Conservation (phyloP, 2,113 vertebrate species). For the Trogon melanurus region DNA sequence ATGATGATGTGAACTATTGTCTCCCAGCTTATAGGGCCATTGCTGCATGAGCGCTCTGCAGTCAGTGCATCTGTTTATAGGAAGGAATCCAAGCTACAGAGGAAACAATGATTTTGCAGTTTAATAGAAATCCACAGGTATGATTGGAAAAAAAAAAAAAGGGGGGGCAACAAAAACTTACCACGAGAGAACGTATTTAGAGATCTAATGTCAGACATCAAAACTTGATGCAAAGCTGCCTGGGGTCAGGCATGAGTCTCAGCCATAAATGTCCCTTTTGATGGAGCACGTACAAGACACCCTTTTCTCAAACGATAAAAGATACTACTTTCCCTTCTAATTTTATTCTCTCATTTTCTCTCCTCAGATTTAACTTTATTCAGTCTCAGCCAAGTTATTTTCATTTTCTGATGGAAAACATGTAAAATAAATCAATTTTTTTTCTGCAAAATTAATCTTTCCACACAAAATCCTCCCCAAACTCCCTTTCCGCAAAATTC, state of each 20-base stretch:
- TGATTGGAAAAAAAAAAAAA: not conserved
- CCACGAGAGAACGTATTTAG: not conserved
- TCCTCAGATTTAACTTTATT: not conserved
- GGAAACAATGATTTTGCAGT: slow-evolving; percentile 13
- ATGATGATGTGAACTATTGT: not conserved
- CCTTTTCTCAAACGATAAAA: not conserved
- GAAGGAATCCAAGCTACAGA: not conserved
- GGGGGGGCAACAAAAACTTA: not conserved
- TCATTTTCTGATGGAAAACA: not conserved
- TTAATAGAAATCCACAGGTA: not conserved
- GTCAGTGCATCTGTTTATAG: not conserved
- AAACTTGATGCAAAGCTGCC: not conserved
- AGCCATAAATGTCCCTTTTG: not conserved
- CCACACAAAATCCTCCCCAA: not conserved
- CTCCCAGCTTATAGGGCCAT: not conserved
- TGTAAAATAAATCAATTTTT: not conserved
- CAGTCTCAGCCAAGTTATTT: not conserved
- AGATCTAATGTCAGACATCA: not conserved
- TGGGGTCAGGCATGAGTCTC: not conserved
- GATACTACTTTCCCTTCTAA: not conserved
- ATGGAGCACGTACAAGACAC: not conserved
- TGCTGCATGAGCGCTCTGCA: not conserved
- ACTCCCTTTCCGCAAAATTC: not conserved
- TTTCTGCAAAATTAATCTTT: not conserved
- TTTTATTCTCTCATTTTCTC: not conserved